These are phyloP conservation scores for Poliocrania exsul DNA, from an alignment of 2,797 vertebrate genomes.

Conservation along the genomic window DNA sequence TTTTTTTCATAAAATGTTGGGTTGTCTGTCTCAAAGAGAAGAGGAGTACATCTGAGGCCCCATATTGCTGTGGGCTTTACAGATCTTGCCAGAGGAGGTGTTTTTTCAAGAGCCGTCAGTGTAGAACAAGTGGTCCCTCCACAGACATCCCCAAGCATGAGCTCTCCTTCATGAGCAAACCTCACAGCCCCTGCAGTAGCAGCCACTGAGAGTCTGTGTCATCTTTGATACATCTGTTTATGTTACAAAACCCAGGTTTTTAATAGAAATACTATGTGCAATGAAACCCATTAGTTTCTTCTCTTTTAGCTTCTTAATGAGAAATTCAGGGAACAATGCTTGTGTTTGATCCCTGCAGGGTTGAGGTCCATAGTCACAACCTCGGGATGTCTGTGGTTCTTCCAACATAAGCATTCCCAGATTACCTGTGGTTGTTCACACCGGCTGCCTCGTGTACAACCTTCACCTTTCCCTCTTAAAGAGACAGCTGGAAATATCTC, in stretches of 20 bases:
- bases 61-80: not conserved
- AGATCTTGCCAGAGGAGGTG: not conserved
- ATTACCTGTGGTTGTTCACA: accelerated
- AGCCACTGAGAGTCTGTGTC: not conserved
- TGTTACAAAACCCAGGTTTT: not conserved
- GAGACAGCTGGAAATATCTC: not conserved
- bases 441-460: not conserved
- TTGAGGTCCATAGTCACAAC: not conserved
- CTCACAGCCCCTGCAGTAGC: not conserved
- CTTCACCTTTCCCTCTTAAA: not conserved
- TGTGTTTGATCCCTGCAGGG: not conserved
- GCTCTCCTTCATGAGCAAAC: not conserved
- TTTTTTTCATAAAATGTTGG: not conserved
- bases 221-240: not conserved
- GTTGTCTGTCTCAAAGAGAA: not conserved
- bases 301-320: not conserved
- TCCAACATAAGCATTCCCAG: accelerated
- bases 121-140: not conserved
- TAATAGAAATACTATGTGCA: not conserved
- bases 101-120: not conserved
- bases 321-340: not conserved
- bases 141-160: not conserved
- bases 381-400: not conserved
- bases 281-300: not conserved
- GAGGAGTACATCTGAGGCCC: not conserved